Evolutionary conservation across 2,797 vertebrate genomes (phyloP).

Genomic region (Neomorphus geoffroyi): DNA sequence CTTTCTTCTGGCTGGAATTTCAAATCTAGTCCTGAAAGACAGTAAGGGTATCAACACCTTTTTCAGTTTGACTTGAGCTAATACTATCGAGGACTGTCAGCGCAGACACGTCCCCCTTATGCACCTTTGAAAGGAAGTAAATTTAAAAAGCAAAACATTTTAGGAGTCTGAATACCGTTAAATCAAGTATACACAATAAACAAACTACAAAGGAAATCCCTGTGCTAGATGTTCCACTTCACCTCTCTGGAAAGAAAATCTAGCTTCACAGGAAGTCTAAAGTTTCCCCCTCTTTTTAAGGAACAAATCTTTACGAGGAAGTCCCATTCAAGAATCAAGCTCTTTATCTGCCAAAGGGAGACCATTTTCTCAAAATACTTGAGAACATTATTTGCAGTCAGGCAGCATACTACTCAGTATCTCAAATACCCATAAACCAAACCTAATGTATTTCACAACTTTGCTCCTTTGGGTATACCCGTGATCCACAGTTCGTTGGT

Average conservation of each 20-base stretch:
- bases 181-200: background rate
- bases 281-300: background rate
- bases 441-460: background rate
- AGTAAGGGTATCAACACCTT: background rate
- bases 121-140: background rate
- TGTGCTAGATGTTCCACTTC: background rate
- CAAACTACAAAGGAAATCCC: background rate
- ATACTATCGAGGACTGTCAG: background rate
- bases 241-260: background rate
- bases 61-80: slow-evolving; percentile 6
- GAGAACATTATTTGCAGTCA: background rate
- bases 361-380: background rate
- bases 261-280: background rate
- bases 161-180: background rate
- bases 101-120: background rate
- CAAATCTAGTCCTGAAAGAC: background rate
- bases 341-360: background rate
- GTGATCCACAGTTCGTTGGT: background rate
- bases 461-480: background rate
- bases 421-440: background rate
- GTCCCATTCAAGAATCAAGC: background rate
- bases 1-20: slow-evolving; percentile 35
- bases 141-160: background rate
- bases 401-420: background rate
- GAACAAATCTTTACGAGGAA: background rate